A percentile compares a stretch with the other conserved stretches of the same genome.
Evolutionary conservation across 1,140 invertebrate genomes (phyloP).

Genomic region (Calephelis nemesis): DNA sequence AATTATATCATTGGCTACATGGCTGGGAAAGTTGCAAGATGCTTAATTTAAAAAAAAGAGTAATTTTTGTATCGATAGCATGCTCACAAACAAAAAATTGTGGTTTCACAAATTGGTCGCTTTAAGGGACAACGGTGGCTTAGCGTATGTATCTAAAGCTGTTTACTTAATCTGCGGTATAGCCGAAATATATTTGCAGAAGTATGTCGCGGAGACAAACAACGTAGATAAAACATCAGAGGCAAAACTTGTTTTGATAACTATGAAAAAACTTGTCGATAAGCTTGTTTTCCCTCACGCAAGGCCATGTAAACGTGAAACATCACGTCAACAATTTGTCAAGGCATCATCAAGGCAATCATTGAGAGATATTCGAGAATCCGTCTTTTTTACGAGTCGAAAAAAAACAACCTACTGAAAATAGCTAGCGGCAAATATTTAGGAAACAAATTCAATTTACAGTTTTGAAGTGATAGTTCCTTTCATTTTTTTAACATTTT

Average conservation of each 20-base stretch:
- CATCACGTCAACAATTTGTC: not conserved
- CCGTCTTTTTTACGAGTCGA: not conserved
- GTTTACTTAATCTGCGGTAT: constrained; percentile 12
- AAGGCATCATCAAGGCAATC: not conserved
- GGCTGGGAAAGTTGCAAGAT: not conserved
- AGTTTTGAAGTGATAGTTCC: too few relatives aligned
- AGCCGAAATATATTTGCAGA: constrained; percentile 4
- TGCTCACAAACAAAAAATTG: not conserved
- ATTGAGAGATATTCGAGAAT: not conserved
- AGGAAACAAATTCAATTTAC: not conserved
- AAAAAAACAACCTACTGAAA: not conserved
- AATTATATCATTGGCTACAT: not conserved
- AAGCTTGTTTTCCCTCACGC: not conserved
- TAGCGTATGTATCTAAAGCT: not conserved
- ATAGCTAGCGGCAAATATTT: not conserved
- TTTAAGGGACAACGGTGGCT: constrained; percentile 4
- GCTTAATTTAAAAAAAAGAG: not conserved
- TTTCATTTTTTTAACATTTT: too few relatives aligned
- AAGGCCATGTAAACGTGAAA: not conserved
- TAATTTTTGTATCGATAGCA: constrained; percentile 8
- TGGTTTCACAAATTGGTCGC: constrained; percentile 15
- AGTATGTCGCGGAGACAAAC: constrained; percentile 2
- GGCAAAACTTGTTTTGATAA: not conserved
- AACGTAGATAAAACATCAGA: not conserved
- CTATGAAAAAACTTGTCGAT: not conserved